These are phyloP conservation scores for Geodia barretti DNA, from an alignment of 37 sponge, comb jelly and placozoan genomes.

Conservation along the genomic window DNA sequence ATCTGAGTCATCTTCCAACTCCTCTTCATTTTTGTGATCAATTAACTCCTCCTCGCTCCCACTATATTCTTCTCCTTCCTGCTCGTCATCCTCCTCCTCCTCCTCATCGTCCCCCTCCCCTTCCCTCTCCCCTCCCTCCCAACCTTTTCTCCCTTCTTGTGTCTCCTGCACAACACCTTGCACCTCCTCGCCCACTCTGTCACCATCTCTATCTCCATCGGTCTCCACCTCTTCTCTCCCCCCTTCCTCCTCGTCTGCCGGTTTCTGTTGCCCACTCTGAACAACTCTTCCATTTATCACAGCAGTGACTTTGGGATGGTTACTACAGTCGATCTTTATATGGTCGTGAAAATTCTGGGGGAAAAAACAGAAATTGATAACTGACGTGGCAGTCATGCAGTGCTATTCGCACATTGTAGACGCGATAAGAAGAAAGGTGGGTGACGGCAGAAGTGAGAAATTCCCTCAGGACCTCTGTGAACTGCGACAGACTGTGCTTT, in stretches of 20 bases:
- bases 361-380: too few relatives aligned
- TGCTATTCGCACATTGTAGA: neutral
- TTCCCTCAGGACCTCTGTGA: neutral
- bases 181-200: neutral
- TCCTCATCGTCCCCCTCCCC: too few relatives aligned
- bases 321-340: too few relatives aligned
- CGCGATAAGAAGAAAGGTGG: neutral
- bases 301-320: too few relatives aligned
- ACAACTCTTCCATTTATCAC: neutral
- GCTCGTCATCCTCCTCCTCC: too few relatives aligned
- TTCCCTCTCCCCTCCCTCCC: neutral
- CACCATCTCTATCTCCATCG: neutral
- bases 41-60: too few relatives aligned
- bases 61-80: too few relatives aligned
- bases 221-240: neutral
- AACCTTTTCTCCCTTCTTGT: neutral
- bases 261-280: neutral
- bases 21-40: too few relatives aligned
- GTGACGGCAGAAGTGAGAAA: neutral
- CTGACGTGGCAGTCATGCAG: neutral
- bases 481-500: neutral
- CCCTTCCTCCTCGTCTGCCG: neutral
- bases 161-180: neutral
- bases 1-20: too few relatives aligned
- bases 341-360: too few relatives aligned